phyloP scores from a whole-genome alignment of 2,113 vertebrate genomes.

The Xyrauchen texanus region DNA sequence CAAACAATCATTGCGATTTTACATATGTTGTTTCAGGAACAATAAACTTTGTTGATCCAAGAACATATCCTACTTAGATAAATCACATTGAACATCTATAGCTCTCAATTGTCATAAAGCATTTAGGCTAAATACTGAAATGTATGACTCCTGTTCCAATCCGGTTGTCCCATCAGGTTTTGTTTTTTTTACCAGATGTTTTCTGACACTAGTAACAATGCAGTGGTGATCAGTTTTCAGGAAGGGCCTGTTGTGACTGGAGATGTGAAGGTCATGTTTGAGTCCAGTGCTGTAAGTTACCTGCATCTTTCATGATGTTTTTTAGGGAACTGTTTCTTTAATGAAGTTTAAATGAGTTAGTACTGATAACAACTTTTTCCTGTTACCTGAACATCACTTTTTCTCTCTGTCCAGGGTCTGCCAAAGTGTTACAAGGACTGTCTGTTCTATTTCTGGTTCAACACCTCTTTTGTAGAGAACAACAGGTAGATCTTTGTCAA shows the following conservation, averaged over 20 bases:
- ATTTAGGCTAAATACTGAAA: too few species aligned
- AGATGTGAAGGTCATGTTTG: conserved; percentile 92
- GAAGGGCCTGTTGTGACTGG: conserved; percentile 82
- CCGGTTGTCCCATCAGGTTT: not conserved
- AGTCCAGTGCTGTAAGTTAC: conserved; percentile 83
- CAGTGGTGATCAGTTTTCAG: conserved; percentile 79
- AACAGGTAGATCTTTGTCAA: conserved; percentile 77
- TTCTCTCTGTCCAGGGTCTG: conserved; percentile 72
- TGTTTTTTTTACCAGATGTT: conserved; percentile 74
- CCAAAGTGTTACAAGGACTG: conserved; percentile 90
- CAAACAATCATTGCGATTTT: too few species aligned
- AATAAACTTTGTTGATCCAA: too few species aligned
- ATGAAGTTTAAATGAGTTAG: not conserved
- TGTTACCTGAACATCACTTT: not conserved
- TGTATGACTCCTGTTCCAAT: too few species aligned
- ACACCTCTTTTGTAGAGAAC: conserved; percentile 87
- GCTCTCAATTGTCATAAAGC: too few species aligned
- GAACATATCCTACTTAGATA: too few species aligned
- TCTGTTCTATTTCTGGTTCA: conserved; percentile 95
- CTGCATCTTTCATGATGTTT: not conserved
- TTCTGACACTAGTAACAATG: conserved; percentile 81
- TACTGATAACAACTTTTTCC: not conserved
- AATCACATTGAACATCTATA: too few species aligned
- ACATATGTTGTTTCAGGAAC: too few species aligned
- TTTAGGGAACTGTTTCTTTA: too few species aligned